Base-by-base conservation (phyloP, 2,888 invertebrate genomes). In the Cacoxenus indagator region DNA sequence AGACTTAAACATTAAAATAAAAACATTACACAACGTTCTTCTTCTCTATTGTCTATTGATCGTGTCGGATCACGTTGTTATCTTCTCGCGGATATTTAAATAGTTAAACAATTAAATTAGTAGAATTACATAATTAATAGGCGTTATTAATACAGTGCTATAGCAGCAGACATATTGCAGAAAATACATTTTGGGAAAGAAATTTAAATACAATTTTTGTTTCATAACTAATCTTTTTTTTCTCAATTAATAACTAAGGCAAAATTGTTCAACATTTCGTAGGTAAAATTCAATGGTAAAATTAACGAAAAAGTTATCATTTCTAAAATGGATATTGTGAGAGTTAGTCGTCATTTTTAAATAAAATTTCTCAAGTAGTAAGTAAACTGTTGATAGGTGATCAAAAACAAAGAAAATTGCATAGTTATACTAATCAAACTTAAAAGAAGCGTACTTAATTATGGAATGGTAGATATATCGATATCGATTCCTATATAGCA, bases 11-110 rank as follows among this genome's bases (percentile, higher is more conserved):
- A 71, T 71, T 71, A 67, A 72, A 67, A 67, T 70, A 77, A 75
- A 78, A 84, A 81, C 82, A 84, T 84, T 83, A 83, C 83, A 84
- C 81, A 84, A 82, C 73, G 74, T 76, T 83, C 70, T 51, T 51
- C 19, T 51, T 37, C 37, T 37, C 14, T 37, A 8, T 37, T 37
- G 37, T 37, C 37, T 37, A 14, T 37, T 14, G 14, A 11, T 37
- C 14, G 37, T 37, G 37, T 37, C 37, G 2, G 9, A 14, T 37
- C 37, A 11, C 8, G 37, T 37, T 11, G 37, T 37, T 11, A 14
- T 37, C 8, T 26, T 55, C 4, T 55, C 8, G 55, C 76, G 70
- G 73, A 76, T 70, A 67, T 73, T 75, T 55, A 55, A 55, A 55
- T 24, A 22, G 54, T 19, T 24, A 26, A 55, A 19, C 31, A 19